These are phyloP conservation scores for Drosophila sordidapex DNA, from an alignment of 2,888 invertebrate species.

Conservation along the genomic window DNA sequence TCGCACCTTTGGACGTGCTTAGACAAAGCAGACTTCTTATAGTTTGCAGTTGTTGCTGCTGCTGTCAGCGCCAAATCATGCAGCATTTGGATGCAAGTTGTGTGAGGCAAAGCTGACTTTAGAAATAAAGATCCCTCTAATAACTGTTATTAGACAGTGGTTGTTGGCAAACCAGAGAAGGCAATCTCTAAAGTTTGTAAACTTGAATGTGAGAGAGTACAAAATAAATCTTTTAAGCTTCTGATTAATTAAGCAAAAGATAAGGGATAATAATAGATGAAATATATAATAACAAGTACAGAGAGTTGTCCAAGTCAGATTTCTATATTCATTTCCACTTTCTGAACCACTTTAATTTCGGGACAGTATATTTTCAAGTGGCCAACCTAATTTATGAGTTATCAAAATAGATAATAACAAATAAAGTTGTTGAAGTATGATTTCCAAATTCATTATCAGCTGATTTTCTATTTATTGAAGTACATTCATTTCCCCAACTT, in stretches of 20 bases:
- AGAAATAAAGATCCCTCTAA: slow-evolving; percentile 2
- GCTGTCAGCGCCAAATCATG: slow-evolving; percentile 46
- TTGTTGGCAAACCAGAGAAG: neutral
- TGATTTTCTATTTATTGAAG: no score
- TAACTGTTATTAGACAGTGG: neutral
- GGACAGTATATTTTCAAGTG: neutral
- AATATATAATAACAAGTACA: neutral
- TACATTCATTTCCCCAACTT: no score
- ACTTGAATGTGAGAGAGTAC: fast-evolving
- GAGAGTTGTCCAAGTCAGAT: neutral
- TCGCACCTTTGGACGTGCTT: slow-evolving; percentile 64
- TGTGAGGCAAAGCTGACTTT: slow-evolving; percentile 28
- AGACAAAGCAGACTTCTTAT: slow-evolving; percentile 40
- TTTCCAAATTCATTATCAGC: neutral
- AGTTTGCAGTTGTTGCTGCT: slow-evolving; percentile 22
- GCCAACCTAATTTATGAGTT: no score
- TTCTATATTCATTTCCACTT: neutral
- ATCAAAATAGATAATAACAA: neutral
- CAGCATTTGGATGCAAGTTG: slow-evolving; percentile 55
- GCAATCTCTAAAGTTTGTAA: neutral
- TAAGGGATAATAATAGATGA: no score
- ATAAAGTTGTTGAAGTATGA: fast-evolving
- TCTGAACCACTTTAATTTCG: neutral
- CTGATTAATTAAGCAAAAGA: neutral
- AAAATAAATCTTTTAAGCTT: neutral